Evolutionary conservation across 2,888 invertebrate genomes (phyloP).

Genomic region (Anthoptus insignis): DNA sequence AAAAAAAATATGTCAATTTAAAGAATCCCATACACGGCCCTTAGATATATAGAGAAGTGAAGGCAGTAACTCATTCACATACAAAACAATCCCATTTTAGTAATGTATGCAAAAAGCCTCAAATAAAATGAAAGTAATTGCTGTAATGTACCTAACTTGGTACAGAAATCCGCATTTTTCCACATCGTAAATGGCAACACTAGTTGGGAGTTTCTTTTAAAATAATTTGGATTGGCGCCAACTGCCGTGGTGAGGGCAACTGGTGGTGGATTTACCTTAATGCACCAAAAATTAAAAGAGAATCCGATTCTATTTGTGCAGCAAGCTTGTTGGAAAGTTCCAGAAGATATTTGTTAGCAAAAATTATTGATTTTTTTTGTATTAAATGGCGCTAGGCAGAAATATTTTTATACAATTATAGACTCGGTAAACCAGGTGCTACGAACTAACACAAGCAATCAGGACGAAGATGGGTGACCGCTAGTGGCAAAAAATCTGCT

Average conservation of each 20-base stretch:
- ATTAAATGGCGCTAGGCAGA: too few species aligned
- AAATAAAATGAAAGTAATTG: not conserved
- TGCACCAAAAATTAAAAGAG: conserved; percentile 34
- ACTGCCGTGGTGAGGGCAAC: conserved; percentile 69
- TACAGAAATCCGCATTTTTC: conserved; percentile 26
- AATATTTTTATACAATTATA: too few species aligned
- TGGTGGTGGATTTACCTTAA: conserved; percentile 76
- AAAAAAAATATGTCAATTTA: too few species aligned
- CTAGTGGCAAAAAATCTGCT: too few species aligned
- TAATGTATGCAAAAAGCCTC: not conserved
- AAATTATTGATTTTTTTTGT: too few species aligned
- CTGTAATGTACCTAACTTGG: not conserved
- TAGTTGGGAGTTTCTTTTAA: conserved; percentile 74
- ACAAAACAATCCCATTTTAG: not conserved
- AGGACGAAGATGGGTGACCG: too few species aligned
- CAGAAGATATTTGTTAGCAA: too few species aligned
- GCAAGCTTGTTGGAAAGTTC: conserved; percentile 15
- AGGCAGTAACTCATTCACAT: too few species aligned
- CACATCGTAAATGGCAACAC: conserved; percentile 26
- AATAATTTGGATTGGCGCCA: conserved; percentile 82
- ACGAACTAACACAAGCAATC: too few species aligned
- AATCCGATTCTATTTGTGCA: conserved; percentile 35
- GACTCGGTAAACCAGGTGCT: too few species aligned
- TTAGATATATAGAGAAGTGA: too few species aligned
- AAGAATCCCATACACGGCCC: too few species aligned